These are phyloP conservation scores for Ondatra zibethicus DNA, from an alignment of 2,113 vertebrate species.

Conservation along the genomic window DNA sequence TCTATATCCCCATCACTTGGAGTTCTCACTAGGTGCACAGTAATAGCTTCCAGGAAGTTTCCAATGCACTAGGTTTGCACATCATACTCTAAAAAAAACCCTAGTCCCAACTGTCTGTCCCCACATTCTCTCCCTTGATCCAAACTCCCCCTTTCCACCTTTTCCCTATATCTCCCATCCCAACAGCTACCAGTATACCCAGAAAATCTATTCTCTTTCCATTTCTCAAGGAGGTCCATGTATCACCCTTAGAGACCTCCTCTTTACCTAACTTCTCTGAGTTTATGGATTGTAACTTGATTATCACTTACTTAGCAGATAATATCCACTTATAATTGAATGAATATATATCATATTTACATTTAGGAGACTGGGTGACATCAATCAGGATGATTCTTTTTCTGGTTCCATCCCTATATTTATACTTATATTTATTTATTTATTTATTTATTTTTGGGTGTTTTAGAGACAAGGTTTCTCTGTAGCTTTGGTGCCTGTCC, in stretches of 20 bases:
- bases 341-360: neutral
- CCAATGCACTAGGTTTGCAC: neutral
- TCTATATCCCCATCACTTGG: neutral
- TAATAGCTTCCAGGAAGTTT: neutral
- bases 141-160: neutral
- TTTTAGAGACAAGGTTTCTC: too few relatives aligned
- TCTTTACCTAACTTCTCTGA: neutral
- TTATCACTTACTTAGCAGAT: neutral
- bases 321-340: neutral
- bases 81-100: neutral
- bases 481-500: too few relatives aligned
- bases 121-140: neutral
- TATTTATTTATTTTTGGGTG: too few relatives aligned
- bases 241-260: neutral
- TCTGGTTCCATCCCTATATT: neutral
- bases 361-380: neutral
- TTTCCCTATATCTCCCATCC: neutral
- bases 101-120: neutral
- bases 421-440: too few relatives aligned
- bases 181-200: accelerated
- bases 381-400: neutral
- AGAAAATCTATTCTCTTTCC: neutral
- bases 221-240: neutral
- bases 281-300: neutral
- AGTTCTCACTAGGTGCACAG: neutral